Evolutionary conservation across 2,888 invertebrate species (phyloP), one percentile per base, ranked within the genome.

Genomic region (Drosophila nr. perissopoda): DNA sequence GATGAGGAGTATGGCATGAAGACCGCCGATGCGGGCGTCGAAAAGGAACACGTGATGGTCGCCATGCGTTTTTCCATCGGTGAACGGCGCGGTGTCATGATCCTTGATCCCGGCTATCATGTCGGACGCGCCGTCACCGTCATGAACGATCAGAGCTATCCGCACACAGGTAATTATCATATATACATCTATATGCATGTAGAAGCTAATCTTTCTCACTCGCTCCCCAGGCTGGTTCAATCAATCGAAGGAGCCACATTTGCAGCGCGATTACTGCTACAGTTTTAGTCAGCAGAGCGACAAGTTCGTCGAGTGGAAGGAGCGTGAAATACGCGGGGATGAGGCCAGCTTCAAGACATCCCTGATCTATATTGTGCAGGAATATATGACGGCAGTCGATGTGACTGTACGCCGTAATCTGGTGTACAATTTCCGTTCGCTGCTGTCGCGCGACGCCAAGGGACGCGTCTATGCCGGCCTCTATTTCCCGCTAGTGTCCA

Each of bases 51-150:
- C 93, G 97, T 97, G 51, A 94, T 98, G 93, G 96, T 96, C 69
- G 96, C 96, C 73, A 94, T 97, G 91, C 95, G 95, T 83, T 94
- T 97, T 71, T 93, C 94, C 80, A 95, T 98, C 66, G 95, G 95
- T 57, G 96, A 96, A 36, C 95, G 98, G 45, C 93, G 94, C 1
- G 98, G 98, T 36, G 94, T 97, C 58, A 93, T 98, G 93, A 95
- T 98, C 29, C 95, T 98, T 48, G 98, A 98, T 94, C 97, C 98
- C 0, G 98, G 98, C 25, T 98, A 98, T 93, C 98, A 98, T 93
- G 96, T 98, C 72, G 96, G 97, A 49, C 94, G 97, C 73, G 96
- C 97, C 67, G 95, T 98, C 73, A 97, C 97, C 29, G 96, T 98
- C 60, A 98, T 98, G 98, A 94, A 95, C 42, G 98, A 98, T 92